Percentiles rank a stretch among this genome's conserved stretches.
phyloP scores from a whole-genome alignment of 2,888 invertebrate species.

The Epinotia nisella region DNA sequence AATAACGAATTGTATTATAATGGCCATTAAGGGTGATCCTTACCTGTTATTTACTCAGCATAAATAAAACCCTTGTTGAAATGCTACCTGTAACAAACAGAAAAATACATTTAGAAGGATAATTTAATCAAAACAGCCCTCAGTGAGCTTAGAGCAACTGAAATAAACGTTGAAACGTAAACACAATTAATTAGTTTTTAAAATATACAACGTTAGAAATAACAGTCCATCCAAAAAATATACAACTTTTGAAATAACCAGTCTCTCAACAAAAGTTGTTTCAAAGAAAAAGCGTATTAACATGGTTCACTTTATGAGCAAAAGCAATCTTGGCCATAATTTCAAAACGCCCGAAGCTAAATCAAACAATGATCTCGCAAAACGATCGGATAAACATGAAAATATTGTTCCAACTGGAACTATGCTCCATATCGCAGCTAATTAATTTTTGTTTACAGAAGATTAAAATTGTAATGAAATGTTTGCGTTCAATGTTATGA shows the following conservation, averaged over 20 bases:
- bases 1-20: no score
- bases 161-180: neutral
- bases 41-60: conserved; percentile 19
- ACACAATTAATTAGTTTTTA: neutral
- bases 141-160: neutral
- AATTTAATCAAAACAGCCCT: neutral
- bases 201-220: conserved; percentile 4
- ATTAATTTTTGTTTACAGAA: conserved; percentile 57
- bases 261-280: neutral
- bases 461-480: conserved; percentile 1
- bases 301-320: neutral
- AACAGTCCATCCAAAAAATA: neutral
- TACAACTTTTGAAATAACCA: neutral
- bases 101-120: neutral
- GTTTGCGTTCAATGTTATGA: conserved; percentile 1
- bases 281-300: neutral
- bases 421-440: conserved; percentile 46
- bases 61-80: neutral
- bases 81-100: conserved; percentile 12
- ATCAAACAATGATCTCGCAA: conserved; percentile 11
- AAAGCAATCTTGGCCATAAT: conserved; percentile 14
- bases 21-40: neutral
- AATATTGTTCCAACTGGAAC: conserved; percentile 3
- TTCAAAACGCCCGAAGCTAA: conserved; percentile 9
- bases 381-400: conserved; percentile 1